Percentiles rank a stretch among this genome's conserved stretches.
Evolutionary conservation across 2,888 invertebrate species (phyloP).

Genomic region (Polyommatus iphigenia): DNA sequence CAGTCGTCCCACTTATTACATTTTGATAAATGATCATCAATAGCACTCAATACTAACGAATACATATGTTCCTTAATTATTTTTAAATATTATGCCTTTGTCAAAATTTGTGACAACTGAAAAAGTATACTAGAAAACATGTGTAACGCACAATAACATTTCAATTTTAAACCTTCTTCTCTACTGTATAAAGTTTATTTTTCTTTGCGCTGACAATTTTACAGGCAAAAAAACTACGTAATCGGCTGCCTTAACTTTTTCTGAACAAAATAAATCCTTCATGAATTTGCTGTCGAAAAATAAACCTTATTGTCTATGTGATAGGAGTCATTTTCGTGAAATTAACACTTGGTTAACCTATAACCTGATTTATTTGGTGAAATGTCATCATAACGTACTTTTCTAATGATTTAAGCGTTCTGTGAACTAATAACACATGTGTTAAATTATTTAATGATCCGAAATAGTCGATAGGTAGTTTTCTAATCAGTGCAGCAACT

Average conservation of each 20-base stretch:
- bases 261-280: not conserved
- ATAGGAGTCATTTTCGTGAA: not conserved
- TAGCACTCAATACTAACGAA: not conserved
- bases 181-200: not conserved
- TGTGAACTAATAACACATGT: conserved; percentile 44
- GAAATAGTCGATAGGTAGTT: not conserved
- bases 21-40: no score
- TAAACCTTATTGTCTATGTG: conserved; percentile 25
- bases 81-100: not conserved
- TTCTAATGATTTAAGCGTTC: conserved; percentile 45
- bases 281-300: not conserved
- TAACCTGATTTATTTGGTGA: conserved; percentile 61
- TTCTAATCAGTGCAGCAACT: not conserved
- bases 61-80: not conserved
- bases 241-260: conserved; percentile 12
- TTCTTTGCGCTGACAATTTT: not conserved
- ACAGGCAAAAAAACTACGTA: not conserved
- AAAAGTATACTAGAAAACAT: conserved; percentile 9
- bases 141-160: not conserved
- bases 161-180: not conserved
- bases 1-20: no score
- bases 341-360: conserved; percentile 46
- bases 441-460: conserved; percentile 23
- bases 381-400: conserved; percentile 58
- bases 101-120: conserved; percentile 3